Percentiles rank a stretch among this genome's conserved stretches.
phyloP scores from a whole-genome alignment of 2,797 vertebrate species.

The Periparus ater region DNA sequence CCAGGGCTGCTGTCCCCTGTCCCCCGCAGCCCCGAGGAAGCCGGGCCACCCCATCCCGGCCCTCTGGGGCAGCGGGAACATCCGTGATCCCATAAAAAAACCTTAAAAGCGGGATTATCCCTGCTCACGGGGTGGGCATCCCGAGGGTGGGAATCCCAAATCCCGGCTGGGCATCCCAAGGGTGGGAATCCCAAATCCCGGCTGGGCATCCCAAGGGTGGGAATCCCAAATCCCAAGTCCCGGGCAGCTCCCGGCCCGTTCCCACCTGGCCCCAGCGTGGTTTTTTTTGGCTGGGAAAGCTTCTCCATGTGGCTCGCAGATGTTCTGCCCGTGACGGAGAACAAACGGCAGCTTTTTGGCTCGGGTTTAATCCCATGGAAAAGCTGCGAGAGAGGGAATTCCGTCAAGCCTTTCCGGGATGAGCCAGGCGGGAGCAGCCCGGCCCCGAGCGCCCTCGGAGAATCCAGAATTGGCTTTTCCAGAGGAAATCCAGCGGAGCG shows the following conservation, averaged over 20 bases:
- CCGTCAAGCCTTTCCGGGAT: accelerated
- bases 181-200: not conserved
- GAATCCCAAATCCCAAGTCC: not conserved
- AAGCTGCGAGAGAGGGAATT: not conserved
- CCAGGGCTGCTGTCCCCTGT: accelerated
- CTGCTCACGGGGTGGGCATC: not conserved
- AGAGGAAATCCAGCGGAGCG: not conserved
- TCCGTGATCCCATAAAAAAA: not conserved
- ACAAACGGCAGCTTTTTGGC: not conserved
- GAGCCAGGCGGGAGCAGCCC: not conserved
- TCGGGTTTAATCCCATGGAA: not conserved
- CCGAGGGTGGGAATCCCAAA: not conserved
- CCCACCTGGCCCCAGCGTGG: not conserved
- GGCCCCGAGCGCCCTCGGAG: accelerated
- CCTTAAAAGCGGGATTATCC: accelerated
- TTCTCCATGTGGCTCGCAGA: constrained; percentile 10
- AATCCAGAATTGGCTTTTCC: not conserved
- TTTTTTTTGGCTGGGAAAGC: not conserved
- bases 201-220: not conserved
- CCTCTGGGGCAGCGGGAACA: accelerated
- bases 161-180: too few relatives aligned
- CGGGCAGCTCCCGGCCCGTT: accelerated
- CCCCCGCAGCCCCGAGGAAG: not conserved
- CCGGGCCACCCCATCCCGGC: not conserved
- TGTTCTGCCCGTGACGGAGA: not conserved